Conservation (phyloP, 2,888 invertebrate species). For the Trisateles emortualis region DNA sequence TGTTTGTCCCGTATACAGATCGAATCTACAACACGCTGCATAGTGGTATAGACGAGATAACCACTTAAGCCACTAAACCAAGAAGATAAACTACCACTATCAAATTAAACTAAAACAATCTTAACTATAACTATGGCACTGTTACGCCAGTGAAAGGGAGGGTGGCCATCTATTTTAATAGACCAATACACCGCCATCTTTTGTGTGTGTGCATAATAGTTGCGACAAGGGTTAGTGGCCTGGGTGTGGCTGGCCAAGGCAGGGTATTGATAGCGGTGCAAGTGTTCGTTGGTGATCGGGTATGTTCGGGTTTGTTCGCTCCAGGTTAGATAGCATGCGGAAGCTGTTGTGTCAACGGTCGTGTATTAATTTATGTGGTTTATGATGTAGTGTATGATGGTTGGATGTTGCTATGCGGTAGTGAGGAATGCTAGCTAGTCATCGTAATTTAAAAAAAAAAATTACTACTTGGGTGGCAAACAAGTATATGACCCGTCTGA, state of each 20-base stretch:
- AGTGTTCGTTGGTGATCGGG: slow-evolving; percentile 30
- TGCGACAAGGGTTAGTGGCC: slow-evolving; percentile 77
- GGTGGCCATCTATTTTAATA: slow-evolving; percentile 80
- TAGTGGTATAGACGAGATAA: too few relatives aligned
- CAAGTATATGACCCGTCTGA: too few relatives aligned
- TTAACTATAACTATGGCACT: slow-evolving; percentile 69
- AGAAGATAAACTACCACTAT: neutral
- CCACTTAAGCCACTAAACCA: neutral
- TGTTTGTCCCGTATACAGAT: too few relatives aligned
- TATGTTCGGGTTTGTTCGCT: slow-evolving; percentile 11
- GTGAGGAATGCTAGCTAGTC: neutral
- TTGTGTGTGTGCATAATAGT: slow-evolving; percentile 57
- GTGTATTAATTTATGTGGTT: slow-evolving; percentile 28
- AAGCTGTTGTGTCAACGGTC: slow-evolving; percentile 36
- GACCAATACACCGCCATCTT: slow-evolving; percentile 59
- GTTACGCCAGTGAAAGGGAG: slow-evolving; percentile 83
- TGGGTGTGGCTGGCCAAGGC: slow-evolving; percentile 82
- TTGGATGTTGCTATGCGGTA: neutral
- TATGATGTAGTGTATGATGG: slow-evolving; percentile 14
- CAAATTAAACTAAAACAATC: slow-evolving; percentile 39
- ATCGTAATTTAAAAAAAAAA: too few relatives aligned
- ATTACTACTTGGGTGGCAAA: too few relatives aligned
- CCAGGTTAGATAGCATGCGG: slow-evolving; percentile 35
- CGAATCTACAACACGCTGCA: too few relatives aligned
- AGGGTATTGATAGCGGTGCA: slow-evolving; percentile 70